Evolutionary conservation across 2,888 invertebrate genomes (phyloP).

Genomic region (Cheilosia urbana): DNA sequence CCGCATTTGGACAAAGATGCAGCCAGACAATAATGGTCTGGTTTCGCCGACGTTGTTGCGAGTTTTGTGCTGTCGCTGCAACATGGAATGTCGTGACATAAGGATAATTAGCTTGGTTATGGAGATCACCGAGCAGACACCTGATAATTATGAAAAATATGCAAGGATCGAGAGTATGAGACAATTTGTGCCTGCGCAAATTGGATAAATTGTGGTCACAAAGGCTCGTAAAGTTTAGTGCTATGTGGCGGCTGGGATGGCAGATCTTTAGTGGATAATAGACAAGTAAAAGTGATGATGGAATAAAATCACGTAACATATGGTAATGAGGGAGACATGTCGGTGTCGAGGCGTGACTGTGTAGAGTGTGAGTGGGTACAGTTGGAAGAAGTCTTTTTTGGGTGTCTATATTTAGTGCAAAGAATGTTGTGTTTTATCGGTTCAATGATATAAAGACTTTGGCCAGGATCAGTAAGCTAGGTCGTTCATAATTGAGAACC

Average conservation of each 20-base stretch:
- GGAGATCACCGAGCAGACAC: constrained; percentile 66
- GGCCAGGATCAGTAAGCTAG: too few species aligned
- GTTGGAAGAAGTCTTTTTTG: too few species aligned
- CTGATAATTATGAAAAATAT: constrained; percentile 70
- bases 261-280: constrained; percentile 18
- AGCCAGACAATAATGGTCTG: constrained; percentile 51
- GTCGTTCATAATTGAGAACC: too few species aligned
- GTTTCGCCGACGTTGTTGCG: constrained; percentile 27
- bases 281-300: constrained; percentile 38
- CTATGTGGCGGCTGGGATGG: constrained; percentile 4
- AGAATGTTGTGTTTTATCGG: too few species aligned
- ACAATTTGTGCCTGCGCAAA: constrained; percentile 47
- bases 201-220: constrained; percentile 51
- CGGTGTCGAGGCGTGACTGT: constrained; percentile 20
- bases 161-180: constrained; percentile 26
- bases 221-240: constrained; percentile 41
- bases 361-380: neutral
- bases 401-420: too few species aligned
- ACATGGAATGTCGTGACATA: constrained; percentile 72
- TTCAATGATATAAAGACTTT: too few species aligned
- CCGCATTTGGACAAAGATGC: constrained; percentile 47
- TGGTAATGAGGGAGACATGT: constrained; percentile 25
- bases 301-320: constrained; percentile 41
- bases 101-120: constrained; percentile 72
- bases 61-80: constrained; percentile 32